Conservation (phyloP, 2,797 vertebrate species). For the Euthynnus affinis region DNA sequence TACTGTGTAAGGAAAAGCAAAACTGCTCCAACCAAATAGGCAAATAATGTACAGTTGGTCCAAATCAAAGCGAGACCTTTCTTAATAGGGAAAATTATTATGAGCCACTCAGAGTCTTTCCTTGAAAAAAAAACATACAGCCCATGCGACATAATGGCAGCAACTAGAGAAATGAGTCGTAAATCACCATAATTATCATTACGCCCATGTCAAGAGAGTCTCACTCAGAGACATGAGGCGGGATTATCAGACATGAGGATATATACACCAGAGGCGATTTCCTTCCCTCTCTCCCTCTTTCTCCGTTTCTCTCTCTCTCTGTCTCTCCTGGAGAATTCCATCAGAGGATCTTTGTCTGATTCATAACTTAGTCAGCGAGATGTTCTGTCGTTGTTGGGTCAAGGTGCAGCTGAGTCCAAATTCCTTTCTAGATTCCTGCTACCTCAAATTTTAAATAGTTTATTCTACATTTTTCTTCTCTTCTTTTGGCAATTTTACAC, state of each 20-base stretch:
- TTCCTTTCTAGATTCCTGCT: not conserved
- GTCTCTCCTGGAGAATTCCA: constrained; percentile 42
- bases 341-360: constrained; percentile 47
- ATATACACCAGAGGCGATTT: constrained; percentile 68
- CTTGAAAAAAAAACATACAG: constrained; percentile 29
- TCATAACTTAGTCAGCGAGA: constrained; percentile 37
- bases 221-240: constrained; percentile 61
- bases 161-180: constrained; percentile 72
- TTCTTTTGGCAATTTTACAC: not conserved
- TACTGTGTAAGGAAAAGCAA: constrained; percentile 12
- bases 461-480: not conserved
- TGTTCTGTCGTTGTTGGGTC: constrained; percentile 13
- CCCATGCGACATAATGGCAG: constrained; percentile 49
- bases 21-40: constrained; percentile 8
- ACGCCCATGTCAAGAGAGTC: constrained; percentile 68
- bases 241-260: constrained; percentile 66
- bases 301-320: not conserved
- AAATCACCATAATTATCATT: constrained; percentile 78
- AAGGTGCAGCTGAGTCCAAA: constrained; percentile 8
- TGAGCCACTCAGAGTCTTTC: constrained; percentile 28
- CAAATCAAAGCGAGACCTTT: constrained; percentile 47
- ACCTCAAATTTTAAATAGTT: not conserved
- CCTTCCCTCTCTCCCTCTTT: not conserved
- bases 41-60: constrained; percentile 26
- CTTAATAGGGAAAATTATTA: constrained; percentile 32